Base-by-base conservation (phyloP, 2,113 vertebrate genomes). In the Chaetorhynchus papuensis region DNA sequence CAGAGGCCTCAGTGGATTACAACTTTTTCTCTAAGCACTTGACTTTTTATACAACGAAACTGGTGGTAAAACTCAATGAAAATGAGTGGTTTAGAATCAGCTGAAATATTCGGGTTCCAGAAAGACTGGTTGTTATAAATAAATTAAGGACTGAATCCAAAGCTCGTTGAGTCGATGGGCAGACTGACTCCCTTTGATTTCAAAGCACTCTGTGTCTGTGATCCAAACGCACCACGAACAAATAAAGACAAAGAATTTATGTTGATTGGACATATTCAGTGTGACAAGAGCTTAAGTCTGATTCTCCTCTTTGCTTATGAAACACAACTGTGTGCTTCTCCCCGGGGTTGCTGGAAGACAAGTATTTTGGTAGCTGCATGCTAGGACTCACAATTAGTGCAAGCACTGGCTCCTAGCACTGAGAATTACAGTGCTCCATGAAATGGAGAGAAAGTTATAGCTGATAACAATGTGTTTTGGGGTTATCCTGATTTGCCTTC, bases 161-260 rank as follows among this genome's bases (percentile, higher is more conserved):
- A 65, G 72, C 86, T 90, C 7, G 7, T 86, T 88, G 91, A 88
- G 80, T 77, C 31, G 0, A 74, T 93, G 89, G 64, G 80, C 72
- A 81, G 86, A 42, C 54, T 83, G 86, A 42, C 54, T 83, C 16
- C 30, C 60, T 91, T 81, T 94, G 83, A 84, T 92, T 96, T 94
- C 72, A 50, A 13, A 84, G 74, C 26, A 1, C 57, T 89, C 65
- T 53, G 41, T 83, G 37, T 89, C 78, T 69, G 72, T 83, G 87
- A 92, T 94, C 93, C 91, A 93, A 94, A 74, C 0, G 13, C 41
- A 82, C 72, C 0, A 0, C 0, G 30, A 88, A 68, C 80, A 86
- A 77, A 93, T 92, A 93, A 93, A 94, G 83, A 93, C 88, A 93
- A 95, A 94, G 90, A 94, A 94, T 91, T 94, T 60, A 49, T 49